Conservation (phyloP, 2,797 vertebrate species). For the Alosa sapidissima region DNA sequence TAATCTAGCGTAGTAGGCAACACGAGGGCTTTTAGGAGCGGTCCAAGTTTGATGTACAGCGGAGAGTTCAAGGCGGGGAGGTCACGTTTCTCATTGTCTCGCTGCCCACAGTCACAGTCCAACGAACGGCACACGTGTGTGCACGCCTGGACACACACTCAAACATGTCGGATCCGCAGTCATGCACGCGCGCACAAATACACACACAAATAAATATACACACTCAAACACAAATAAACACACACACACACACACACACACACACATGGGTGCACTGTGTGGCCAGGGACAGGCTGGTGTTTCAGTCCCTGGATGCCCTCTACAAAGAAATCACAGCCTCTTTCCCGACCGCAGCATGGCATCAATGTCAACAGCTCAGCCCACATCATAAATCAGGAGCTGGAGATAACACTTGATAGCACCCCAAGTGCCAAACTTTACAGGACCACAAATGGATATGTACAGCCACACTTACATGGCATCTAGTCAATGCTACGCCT, state of each 20-base stretch:
- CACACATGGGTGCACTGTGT: background rate
- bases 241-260: background rate
- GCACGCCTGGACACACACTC: background rate
- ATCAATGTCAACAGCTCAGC: conserved; percentile 40
- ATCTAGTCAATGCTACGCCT: background rate
- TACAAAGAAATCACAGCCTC: conserved; percentile 11
- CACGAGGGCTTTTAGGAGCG: conserved; percentile 42
- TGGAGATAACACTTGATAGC: conserved; percentile 11
- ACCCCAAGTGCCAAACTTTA: background rate
- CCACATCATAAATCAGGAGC: conserved; percentile 44
- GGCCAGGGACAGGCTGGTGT: conserved; percentile 8
- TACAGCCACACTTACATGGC: background rate
- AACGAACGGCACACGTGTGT: conserved; percentile 18
- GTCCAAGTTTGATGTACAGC: conserved; percentile 36
- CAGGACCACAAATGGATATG: background rate
- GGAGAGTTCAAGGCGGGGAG: conserved; percentile 45
- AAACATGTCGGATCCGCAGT: background rate
- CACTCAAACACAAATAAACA: background rate
- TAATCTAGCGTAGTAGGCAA: conserved; percentile 50
- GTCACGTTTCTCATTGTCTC: conserved; percentile 45
- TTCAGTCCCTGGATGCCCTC: background rate
- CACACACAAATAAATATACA: background rate
- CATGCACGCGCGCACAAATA: conserved; percentile 12
- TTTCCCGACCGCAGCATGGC: conserved; percentile 22
- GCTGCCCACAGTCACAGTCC: conserved; percentile 33